Conservation (phyloP, 2,888 invertebrate genomes). For the Andrena praecox region DNA sequence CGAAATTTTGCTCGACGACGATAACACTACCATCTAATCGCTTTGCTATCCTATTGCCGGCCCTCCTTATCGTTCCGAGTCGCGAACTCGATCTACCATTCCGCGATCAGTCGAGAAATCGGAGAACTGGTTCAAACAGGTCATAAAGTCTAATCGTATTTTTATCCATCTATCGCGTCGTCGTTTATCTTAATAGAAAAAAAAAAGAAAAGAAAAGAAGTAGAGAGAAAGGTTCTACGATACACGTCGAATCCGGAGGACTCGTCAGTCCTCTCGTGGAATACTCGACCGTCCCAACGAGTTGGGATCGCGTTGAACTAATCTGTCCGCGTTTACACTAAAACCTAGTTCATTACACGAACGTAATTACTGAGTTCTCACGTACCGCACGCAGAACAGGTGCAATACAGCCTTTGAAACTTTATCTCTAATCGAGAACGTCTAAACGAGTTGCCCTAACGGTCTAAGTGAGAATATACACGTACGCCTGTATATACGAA, state of each 20-base stretch:
- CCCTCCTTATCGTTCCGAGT: slow-evolving; percentile 19
- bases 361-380: slow-evolving; percentile 82
- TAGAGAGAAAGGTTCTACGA: slow-evolving; percentile 35
- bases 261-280: slow-evolving; percentile 45
- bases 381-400: slow-evolving; percentile 80
- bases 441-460: slow-evolving; percentile 49
- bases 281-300: slow-evolving; percentile 57
- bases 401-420: slow-evolving; percentile 79
- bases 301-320: slow-evolving; percentile 56
- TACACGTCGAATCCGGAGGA: slow-evolving; percentile 46
- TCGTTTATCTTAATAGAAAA: slow-evolving; percentile 25
- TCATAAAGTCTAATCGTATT: not conserved
- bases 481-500: slow-evolving; percentile 61
- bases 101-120: slow-evolving; percentile 58
- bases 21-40: slow-evolving; percentile 17
- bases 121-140: slow-evolving; percentile 6
- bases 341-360: slow-evolving; percentile 80
- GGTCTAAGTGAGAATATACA: slow-evolving; percentile 52
- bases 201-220: slow-evolving; percentile 10
- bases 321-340: slow-evolving; percentile 48
- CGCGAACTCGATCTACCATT: slow-evolving; percentile 36
- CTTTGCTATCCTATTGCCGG: slow-evolving; percentile 17
- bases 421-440: slow-evolving; percentile 60
- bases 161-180: slow-evolving; percentile 14
- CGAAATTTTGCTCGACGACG: slow-evolving; percentile 50